Evolutionary conservation across 2,797 vertebrate genomes (phyloP), one percentile per base, ranked within the genome.

Genomic region (Tragopan temminckii): DNA sequence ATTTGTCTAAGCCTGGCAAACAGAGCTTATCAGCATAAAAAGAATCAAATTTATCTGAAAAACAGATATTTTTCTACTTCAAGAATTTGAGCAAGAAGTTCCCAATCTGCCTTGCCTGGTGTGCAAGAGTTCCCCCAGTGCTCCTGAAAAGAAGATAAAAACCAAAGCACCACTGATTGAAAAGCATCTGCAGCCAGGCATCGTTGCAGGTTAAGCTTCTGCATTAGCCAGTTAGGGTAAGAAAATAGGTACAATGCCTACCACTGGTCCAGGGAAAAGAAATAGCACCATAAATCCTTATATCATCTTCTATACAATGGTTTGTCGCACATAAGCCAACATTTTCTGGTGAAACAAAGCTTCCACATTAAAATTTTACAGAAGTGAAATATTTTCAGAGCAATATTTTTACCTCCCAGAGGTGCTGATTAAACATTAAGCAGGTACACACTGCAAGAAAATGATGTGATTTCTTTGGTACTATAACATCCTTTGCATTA

Each of bases 401-500:
- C 76, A 95, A 93, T 55, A 57, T 43, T 79, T 91, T 92, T 95
- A 95, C 89, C 83, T 96, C 91, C 87, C 70, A 70, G 71, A 96
- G 92, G 85, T 93, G 92, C 69, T 80, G 96, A 91, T 91, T 85
- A 93, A 95, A 91, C 89, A 96, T 83, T 94, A 85, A 83, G 79
- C 80, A 94, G 95, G 91, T 53, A 93, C 42, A 48, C 55, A 85
- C 59, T 80, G 92, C 92, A 95, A 97, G 78, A 96, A 96, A 95
- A 80, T 88, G 94, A 76, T 75, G 88, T 72, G 63, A 67, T 96
- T 96, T 95, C 90, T 90, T 88, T 93, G 86, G 88, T 89, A 96
- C 80, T 96, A 94, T 62, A 87, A 88, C 57, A 85, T 95, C 94
- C 92, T 91, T 91, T 95, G 93, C 89, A 96, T 94, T 93, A 93